Evolutionary conservation across 2,113 vertebrate species (phyloP).

Genomic region (Anser brachyrhynchus): DNA sequence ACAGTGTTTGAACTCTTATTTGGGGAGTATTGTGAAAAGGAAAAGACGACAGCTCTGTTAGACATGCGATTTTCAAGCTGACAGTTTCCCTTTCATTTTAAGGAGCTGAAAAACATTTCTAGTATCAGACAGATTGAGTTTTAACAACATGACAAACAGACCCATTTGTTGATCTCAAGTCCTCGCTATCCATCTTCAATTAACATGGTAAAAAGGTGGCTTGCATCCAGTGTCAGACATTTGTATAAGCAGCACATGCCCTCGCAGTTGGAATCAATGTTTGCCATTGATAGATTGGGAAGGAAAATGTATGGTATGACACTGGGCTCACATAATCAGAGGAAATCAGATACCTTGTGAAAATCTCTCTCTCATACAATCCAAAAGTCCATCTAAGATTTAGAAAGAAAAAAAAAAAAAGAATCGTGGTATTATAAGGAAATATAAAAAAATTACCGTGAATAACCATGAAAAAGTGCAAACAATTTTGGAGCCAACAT

Average conservation of each 20-base stretch:
- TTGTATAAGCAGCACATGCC: constrained; percentile 49
- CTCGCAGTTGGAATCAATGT: constrained; percentile 42
- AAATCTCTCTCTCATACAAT: not conserved
- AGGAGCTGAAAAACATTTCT: constrained; percentile 56
- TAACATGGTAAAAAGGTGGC: constrained; percentile 62
- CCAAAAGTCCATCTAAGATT: not conserved
- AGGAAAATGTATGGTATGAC: constrained; percentile 14
- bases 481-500: not conserved
- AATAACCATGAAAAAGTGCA: not conserved
- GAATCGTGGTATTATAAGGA: not conserved
- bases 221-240: constrained; percentile 19
- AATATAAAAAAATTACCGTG: not conserved
- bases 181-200: constrained; percentile 41
- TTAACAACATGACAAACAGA: constrained; percentile 65
- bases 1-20: constrained; percentile 5
- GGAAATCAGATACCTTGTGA: not conserved
- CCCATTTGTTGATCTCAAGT: constrained; percentile 63
- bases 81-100: constrained; percentile 64
- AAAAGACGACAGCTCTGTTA: constrained; percentile 40
- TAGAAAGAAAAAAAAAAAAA: not conserved
- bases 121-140: constrained; percentile 56
- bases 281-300: constrained; percentile 49
- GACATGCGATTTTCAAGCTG: constrained; percentile 55
- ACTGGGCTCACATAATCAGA: not conserved
- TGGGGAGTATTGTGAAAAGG: not conserved